These are phyloP conservation scores for Ceratina australensis DNA, from an alignment of 1,140 invertebrate genomes.

Conservation along the genomic window DNA sequence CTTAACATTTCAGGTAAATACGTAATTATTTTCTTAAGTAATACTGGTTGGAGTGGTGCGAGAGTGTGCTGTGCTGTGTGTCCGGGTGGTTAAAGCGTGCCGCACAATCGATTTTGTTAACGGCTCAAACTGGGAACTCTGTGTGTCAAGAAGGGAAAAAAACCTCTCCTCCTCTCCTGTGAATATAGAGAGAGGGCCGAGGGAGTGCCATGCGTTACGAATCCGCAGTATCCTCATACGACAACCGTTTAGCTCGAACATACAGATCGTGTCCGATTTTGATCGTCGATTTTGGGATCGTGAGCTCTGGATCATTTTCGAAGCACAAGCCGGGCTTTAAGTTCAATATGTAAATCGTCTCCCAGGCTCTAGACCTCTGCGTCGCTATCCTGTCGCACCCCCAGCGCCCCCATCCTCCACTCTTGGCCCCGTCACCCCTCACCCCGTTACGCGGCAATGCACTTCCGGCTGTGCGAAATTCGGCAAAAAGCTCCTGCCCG, in stretches of 20 bases:
- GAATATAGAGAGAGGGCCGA: constrained; percentile 40
- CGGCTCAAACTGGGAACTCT: constrained; percentile 32
- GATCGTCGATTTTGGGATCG: constrained; percentile 45
- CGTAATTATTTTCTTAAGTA: constrained; percentile 64
- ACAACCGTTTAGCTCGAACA: constrained; percentile 32
- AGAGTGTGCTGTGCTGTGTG: constrained; percentile 58
- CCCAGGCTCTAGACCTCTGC: constrained; percentile 35
- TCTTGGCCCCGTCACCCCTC: constrained; percentile 43
- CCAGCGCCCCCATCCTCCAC: constrained; percentile 22
- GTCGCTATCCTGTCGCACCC: constrained; percentile 46
- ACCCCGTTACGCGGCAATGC: constrained; percentile 51
- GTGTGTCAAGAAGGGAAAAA: constrained; percentile 56
- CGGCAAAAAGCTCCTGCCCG: constrained; percentile 30
- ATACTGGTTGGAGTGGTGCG: constrained; percentile 49
- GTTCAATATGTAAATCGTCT: constrained; percentile 59
- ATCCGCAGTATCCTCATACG: constrained; percentile 49
- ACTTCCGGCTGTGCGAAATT: constrained; percentile 61
- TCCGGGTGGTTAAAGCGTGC: constrained; percentile 39
- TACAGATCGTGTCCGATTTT: constrained; percentile 16
- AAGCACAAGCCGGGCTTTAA: constrained; percentile 49
- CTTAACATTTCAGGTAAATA: constrained; percentile 79
- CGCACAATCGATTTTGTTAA: constrained; percentile 37
- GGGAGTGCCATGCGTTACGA: constrained; percentile 64
- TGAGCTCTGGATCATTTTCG: constrained; percentile 19
- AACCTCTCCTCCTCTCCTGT: constrained; percentile 53